Conservation (phyloP, 2,113 vertebrate species). For the Erpornis zantholeuca region DNA sequence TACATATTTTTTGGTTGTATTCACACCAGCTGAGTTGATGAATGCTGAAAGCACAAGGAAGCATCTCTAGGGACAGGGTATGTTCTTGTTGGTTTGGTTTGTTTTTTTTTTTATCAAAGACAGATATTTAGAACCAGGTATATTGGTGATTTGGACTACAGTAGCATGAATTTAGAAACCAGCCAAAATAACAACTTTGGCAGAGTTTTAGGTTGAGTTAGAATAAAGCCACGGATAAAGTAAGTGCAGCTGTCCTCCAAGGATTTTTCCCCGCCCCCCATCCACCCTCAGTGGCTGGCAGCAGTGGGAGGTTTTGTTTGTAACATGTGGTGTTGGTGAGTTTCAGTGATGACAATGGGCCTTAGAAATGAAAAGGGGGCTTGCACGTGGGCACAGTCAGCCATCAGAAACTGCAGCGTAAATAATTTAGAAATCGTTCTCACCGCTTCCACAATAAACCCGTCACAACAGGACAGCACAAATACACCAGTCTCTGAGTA, state of each 20-base stretch:
- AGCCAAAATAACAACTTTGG: not conserved
- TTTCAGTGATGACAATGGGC: not conserved
- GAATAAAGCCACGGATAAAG: not conserved
- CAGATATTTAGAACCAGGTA: not conserved
- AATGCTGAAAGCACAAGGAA: not conserved
- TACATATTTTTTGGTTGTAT: not conserved
- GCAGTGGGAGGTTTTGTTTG: not conserved
- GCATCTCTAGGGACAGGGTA: not conserved
- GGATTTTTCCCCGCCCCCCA: too few relatives aligned
- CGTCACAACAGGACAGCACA: not conserved
- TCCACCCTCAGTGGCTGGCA: accelerated
- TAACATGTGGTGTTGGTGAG: not conserved
- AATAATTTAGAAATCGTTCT: not conserved
- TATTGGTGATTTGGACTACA: not conserved
- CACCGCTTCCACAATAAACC: not conserved
- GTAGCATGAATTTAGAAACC: not conserved
- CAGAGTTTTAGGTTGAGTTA: not conserved
- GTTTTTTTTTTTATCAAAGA: too few relatives aligned
- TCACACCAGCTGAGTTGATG: not conserved
- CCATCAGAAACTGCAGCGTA: not conserved
- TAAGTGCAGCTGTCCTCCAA: not conserved
- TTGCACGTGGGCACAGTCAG: not conserved
- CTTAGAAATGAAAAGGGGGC: not conserved
- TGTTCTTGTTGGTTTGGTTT: not conserved
- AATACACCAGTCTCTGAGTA: not conserved